Conservation (phyloP, 2,113 vertebrate genomes). For the Emydura subglobosa region DNA sequence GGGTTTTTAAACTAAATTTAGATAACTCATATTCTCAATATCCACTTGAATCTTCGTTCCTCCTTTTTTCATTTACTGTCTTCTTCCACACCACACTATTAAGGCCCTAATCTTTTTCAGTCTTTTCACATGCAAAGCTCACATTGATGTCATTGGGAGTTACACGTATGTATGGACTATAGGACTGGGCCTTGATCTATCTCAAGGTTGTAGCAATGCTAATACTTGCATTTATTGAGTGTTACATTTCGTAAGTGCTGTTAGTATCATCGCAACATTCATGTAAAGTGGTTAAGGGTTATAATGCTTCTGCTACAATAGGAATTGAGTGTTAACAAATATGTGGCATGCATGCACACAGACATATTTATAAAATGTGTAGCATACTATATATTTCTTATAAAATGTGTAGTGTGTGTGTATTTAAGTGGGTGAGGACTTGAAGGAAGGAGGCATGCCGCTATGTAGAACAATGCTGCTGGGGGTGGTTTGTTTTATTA, state of each 20-base stretch:
- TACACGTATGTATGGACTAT: neutral
- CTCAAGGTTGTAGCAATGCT: neutral
- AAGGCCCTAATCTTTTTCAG: neutral
- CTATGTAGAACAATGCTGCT: neutral
- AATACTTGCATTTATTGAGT: neutral
- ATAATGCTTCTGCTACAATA: neutral
- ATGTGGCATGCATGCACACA: neutral
- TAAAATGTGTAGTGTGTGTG: accelerated
- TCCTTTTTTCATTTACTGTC: neutral
- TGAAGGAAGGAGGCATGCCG: neutral
- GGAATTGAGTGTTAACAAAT: neutral
- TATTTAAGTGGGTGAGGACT: neutral
- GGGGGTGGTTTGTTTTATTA: neutral
- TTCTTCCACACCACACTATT: neutral
- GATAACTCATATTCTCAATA: neutral
- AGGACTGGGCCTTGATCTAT: neutral
- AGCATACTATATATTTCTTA: neutral
- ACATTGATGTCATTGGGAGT: neutral
- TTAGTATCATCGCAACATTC: neutral
- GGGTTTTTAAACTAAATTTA: neutral
- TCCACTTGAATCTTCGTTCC: neutral
- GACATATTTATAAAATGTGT: neutral
- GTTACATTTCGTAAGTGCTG: neutral
- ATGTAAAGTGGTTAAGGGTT: neutral
- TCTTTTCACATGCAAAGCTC: neutral